A percentile compares a stretch with the other conserved stretches of the same genome.
These are phyloP conservation scores for Tipula confusa DNA, from an alignment of 2,888 invertebrate genomes.

Conservation along the genomic window DNA sequence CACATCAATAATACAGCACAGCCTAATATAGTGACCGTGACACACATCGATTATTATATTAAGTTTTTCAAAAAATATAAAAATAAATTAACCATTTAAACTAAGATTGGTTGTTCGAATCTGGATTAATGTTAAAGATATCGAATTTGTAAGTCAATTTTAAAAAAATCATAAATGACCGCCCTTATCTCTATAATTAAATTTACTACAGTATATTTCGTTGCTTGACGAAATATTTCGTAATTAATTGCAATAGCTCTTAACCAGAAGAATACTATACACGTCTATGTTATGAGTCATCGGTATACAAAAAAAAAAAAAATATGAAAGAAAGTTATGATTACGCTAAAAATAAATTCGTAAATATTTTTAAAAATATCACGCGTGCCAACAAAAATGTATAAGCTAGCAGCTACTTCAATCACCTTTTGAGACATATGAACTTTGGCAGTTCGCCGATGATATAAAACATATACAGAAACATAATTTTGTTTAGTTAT, in stretches of 20 bases:
- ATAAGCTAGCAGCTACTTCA: not conserved
- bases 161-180: no score
- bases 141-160: no score
- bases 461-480: no score
- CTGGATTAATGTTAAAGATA: not conserved
- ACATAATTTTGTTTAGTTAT: no score
- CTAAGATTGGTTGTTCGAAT: not conserved
- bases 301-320: not conserved
- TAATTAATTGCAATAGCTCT: not conserved
- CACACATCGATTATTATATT: not conserved
- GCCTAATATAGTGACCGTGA: not conserved
- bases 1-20: not conserved
- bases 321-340: not conserved
- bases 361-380: not conserved
- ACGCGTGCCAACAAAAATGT: not conserved
- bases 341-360: not conserved
- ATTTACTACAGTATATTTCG: no score
- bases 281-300: not conserved
- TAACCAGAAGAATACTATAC: not conserved
- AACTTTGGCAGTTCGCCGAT: slow-evolving; percentile 3
- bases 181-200: no score
- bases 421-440: not conserved
- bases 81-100: not conserved
- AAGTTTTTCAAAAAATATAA: not conserved
- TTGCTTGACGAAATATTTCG: not conserved